These are phyloP conservation scores for Drosophila meridionalis DNA, from an alignment of 2,888 invertebrate species.

Conservation along the genomic window DNA sequence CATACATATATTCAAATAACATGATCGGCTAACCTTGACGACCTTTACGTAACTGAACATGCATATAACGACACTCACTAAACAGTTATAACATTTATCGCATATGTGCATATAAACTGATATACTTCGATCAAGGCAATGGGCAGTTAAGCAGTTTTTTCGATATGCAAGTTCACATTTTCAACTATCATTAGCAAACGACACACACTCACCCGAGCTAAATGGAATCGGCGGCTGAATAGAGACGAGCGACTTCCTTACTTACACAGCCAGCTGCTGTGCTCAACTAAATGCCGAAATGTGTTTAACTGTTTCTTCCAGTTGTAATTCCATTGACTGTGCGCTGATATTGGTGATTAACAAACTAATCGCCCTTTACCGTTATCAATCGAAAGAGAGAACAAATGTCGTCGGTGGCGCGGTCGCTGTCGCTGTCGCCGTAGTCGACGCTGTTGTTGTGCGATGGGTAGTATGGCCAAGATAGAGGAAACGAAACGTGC, in stretches of 20 bases:
- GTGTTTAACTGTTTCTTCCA: constrained; percentile 13
- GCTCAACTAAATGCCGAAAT: constrained; percentile 38
- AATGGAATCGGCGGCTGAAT: background rate
- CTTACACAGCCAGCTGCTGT: constrained; percentile 32
- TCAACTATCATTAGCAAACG: constrained; percentile 5
- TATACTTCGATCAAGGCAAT: background rate
- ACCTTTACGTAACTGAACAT: constrained; percentile 36
- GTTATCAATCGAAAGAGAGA: constrained; percentile 36
- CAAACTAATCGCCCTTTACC: constrained; percentile 43
- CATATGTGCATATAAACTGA: background rate
- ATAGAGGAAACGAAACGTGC: constrained; percentile 25
- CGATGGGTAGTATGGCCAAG: constrained; percentile 12
- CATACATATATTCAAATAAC: background rate
- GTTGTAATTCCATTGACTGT: constrained; percentile 23
- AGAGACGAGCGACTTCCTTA: constrained; percentile 13
- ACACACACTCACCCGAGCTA: constrained; percentile 21
- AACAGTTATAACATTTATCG: background rate
- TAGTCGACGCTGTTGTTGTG: constrained; percentile 6
- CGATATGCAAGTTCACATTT: background rate
- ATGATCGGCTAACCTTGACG: constrained; percentile 10
- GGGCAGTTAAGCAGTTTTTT: background rate
- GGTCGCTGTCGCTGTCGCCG: background rate
- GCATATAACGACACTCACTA: background rate
- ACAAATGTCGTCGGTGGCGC: background rate
- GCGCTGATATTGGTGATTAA: constrained; percentile 32